phyloP scores from a whole-genome alignment of 2,888 invertebrate species.

The Mythimna vitellina region DNA sequence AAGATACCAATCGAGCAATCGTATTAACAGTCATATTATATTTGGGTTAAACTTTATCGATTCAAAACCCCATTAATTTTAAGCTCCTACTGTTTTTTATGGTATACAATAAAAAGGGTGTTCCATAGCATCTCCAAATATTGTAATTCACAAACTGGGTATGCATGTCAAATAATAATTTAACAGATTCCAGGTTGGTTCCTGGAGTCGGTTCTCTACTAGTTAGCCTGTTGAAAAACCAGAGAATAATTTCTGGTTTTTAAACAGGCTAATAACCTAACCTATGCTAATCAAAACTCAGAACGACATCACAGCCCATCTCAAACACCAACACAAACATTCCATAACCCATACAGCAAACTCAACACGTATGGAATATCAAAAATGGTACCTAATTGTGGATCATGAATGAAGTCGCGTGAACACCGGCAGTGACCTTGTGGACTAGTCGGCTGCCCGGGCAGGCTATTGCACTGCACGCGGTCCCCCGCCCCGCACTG shows the following conservation, averaged over 20 bases:
- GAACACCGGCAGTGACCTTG: slow-evolving; percentile 86
- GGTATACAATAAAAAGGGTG: too few relatives aligned
- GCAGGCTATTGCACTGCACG: slow-evolving; percentile 80
- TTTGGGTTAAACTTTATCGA: too few relatives aligned
- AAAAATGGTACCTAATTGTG: slow-evolving; percentile 77
- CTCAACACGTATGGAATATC: slow-evolving; percentile 67
- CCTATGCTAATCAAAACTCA: not conserved
- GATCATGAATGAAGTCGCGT: slow-evolving; percentile 84
- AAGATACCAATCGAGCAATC: not conserved
- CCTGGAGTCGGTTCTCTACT: not conserved
- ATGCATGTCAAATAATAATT: not conserved
- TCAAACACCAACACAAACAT: slow-evolving; percentile 25
- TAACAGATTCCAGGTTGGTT: too few relatives aligned
- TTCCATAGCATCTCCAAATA: not conserved
- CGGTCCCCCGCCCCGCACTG: slow-evolving; percentile 59
- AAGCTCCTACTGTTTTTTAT: too few relatives aligned
- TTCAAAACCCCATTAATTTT: too few relatives aligned
- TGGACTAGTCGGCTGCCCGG: slow-evolving; percentile 75
- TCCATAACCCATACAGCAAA: slow-evolving; percentile 17
- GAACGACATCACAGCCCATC: not conserved
- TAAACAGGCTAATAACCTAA: too few relatives aligned
- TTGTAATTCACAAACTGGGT: not conserved
- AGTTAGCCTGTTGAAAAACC: not conserved
- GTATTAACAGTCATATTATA: not conserved
- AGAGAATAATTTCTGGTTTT: not conserved